Base-by-base conservation (phyloP, 2,888 invertebrate species). In the Gasteruption jaculator region DNA sequence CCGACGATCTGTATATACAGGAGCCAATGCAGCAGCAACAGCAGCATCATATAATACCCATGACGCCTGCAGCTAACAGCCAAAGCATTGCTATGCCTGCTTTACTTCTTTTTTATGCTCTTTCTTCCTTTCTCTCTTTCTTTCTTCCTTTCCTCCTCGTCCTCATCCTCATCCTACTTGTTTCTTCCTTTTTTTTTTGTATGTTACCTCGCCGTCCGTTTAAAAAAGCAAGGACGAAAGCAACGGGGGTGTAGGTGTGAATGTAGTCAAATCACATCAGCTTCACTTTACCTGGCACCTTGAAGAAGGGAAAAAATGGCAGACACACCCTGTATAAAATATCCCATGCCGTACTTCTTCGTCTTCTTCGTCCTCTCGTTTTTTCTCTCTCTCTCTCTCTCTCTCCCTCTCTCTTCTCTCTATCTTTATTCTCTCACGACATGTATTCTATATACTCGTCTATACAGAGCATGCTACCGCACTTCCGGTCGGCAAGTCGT, bases 191-290 rank as follows among this genome's bases (percentile, higher is more conserved):
- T n/a, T 41, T 40, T 46, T 51, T 51, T 50, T 46, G 50, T 49
- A 43, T 38, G 34, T 35, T 35, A 24, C 34, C 29, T 34, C 11
- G 18, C 29, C 21, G 24, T 31, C 46, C 41, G 35, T 41, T 30
- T 39, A 39, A 35, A n/a, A n/a, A n/a, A n/a, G n/a, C n/a, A n/a
- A n/a, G n/a, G n/a, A 43, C 29, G 33, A 29, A 31, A 34, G 33
- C 20, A 32, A 33, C 34, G 39, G 39, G 21, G 40, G 32, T 52
- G 57, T 63, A 63, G 65, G 63, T 65, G 65, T 60, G 65, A 65
- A 65, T 59, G 55, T 58, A 63, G 64, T 65, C 65, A 65, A 65
- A 64, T 65, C 65, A 58, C 61, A 60, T 64, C 61, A 59, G 53
- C 52, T 55, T 61, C 58, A 50, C 52, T 49, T 56, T 44, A 56